Percentiles rank a stretch among this genome's conserved stretches.
These are phyloP conservation scores for Copsychus sechellarum DNA, from an alignment of 2,113 vertebrate species.

Conservation along the genomic window DNA sequence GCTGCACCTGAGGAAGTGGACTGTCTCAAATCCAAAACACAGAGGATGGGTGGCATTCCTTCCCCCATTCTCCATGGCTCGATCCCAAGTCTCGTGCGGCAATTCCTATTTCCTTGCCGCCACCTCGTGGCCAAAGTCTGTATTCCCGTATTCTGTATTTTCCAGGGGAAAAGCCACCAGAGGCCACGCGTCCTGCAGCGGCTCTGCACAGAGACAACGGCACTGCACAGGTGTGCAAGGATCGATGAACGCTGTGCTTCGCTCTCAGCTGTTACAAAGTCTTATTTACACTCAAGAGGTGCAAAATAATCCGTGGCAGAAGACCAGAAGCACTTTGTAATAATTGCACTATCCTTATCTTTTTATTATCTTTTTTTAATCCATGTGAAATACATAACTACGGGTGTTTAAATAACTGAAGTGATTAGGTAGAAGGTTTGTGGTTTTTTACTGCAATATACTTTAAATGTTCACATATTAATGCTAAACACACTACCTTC, in stretches of 20 bases:
- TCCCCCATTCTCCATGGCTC: not conserved
- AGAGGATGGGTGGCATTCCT: not conserved
- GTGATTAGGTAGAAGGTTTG: not conserved
- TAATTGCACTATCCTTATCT: not conserved
- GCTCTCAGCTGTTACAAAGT: not conserved
- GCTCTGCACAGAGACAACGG: not conserved
- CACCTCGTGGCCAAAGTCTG: constrained; percentile 71
- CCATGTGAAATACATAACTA: not conserved
- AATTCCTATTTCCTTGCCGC: constrained; percentile 74
- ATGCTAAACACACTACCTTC: not conserved
- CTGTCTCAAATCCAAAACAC: not conserved
- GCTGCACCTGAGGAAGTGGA: not conserved
- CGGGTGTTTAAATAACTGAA: not conserved
- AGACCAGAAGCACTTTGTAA: not conserved
- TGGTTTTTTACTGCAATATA: not conserved
- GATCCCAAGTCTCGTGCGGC: not conserved
- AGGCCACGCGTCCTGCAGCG: not conserved
- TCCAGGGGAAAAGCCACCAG: not conserved
- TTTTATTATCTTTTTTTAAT: not conserved
- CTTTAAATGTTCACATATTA: not conserved
- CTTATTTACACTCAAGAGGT: not conserved
- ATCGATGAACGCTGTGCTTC: not conserved
- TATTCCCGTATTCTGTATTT: not conserved
- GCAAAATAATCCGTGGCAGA: not conserved
- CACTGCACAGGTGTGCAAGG: not conserved